Evolutionary conservation across 2,888 invertebrate genomes (phyloP).

Genomic region (Drosophila cyrtoloma): DNA sequence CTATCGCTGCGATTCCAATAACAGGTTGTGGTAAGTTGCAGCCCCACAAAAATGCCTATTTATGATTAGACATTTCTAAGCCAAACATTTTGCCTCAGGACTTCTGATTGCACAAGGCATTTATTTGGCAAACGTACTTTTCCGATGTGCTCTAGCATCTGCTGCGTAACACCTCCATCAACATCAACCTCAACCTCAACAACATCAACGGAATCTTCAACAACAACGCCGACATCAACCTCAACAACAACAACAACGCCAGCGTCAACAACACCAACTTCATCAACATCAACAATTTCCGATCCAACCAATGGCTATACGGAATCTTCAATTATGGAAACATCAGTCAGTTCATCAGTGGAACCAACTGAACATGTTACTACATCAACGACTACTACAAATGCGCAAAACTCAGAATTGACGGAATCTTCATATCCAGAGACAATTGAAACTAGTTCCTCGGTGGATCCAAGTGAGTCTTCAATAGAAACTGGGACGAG

Average conservation of each 20-base stretch:
- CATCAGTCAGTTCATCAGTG: too few species aligned
- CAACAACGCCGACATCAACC: too few species aligned
- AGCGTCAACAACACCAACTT: not conserved
- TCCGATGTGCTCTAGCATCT: constrained; percentile 35
- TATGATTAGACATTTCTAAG: not conserved
- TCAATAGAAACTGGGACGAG: too few species aligned
- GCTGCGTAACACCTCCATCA: constrained; percentile 25
- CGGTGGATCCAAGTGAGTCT: not conserved
- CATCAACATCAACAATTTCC: not conserved
- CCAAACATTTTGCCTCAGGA: constrained; percentile 2
- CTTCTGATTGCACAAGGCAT: not conserved
- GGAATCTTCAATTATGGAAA: too few species aligned
- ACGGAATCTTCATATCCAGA: not conserved
- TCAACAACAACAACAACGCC: not conserved
- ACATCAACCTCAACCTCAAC: not conserved
- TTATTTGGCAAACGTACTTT: not conserved
- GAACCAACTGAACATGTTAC: too few species aligned
- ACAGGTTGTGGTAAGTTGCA: not conserved
- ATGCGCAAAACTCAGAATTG: not conserved
- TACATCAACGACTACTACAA: too few species aligned
- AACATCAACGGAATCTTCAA: rapidly evolving
- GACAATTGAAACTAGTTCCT: too few species aligned
- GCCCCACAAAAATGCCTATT: not conserved
- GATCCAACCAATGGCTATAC: too few species aligned
- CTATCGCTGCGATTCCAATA: not conserved